Evolutionary conservation across 2,797 vertebrate species (phyloP).

Genomic region (Dicrostonyx torquatus): DNA sequence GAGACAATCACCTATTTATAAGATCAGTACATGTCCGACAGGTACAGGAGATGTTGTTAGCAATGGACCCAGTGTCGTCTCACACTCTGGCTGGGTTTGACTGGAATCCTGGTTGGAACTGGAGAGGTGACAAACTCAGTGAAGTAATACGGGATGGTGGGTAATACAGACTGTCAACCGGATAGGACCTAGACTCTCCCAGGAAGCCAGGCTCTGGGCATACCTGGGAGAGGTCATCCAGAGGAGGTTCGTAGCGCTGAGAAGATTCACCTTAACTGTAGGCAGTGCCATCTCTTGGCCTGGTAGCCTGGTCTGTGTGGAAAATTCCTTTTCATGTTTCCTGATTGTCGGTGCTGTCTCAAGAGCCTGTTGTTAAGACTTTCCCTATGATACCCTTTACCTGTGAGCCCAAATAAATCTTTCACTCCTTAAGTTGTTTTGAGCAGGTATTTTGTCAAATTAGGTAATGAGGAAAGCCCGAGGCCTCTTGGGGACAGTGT

Average conservation of each 20-base stretch:
- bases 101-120: accelerated
- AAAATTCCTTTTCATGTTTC: neutral
- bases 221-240: too few species aligned
- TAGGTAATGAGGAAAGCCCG: neutral
- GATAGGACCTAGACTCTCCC: neutral
- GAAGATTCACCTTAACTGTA: too few species aligned
- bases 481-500: neutral
- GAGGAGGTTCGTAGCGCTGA: neutral
- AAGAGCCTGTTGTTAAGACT: neutral
- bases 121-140: neutral
- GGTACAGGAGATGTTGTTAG: neutral
- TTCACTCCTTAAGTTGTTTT: neutral
- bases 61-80: neutral
- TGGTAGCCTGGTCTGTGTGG: neutral
- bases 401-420: neutral
- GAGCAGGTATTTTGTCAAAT: neutral
- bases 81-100: neutral
- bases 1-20: neutral
- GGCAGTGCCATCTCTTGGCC: neutral
- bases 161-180: neutral
- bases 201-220: neutral
- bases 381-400: neutral
- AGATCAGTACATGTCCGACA: neutral
- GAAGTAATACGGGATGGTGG: neutral
- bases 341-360: neutral